Conservation (phyloP, 2,888 invertebrate species). For the Selenia dentaria region DNA sequence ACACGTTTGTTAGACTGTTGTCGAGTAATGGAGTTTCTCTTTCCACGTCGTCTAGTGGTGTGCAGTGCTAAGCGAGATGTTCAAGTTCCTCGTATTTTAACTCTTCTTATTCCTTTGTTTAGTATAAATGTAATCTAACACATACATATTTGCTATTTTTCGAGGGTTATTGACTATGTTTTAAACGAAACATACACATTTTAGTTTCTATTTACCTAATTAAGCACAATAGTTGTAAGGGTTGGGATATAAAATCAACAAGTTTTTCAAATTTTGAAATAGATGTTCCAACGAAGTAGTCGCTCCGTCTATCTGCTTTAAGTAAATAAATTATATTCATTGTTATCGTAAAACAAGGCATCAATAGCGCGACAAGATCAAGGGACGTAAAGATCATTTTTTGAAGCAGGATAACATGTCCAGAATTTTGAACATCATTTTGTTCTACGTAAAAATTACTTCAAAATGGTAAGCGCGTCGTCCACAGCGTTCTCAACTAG, state of each 20-base stretch:
- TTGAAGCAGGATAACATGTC: too few species aligned
- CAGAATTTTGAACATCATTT: too few species aligned
- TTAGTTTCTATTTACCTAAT: constrained; percentile 60
- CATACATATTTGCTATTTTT: constrained; percentile 77
- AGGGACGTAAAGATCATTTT: too few species aligned
- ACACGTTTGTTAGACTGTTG: constrained; percentile 43
- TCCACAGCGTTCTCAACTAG: too few species aligned
- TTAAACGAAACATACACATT: constrained; percentile 59
- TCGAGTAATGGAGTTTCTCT: constrained; percentile 21
- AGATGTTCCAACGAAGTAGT: constrained; percentile 7
- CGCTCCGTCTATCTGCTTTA: constrained; percentile 2
- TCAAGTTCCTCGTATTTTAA: constrained; percentile 72
- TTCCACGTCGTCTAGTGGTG: constrained; percentile 42
- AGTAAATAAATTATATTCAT: too few species aligned
- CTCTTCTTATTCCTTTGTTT: constrained; percentile 54
- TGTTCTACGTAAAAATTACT: too few species aligned
- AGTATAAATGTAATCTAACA: constrained; percentile 67
- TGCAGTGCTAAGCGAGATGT: constrained; percentile 55
- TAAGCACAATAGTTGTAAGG: constrained; percentile 78
- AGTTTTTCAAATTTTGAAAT: constrained; percentile 46
- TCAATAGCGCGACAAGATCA: too few species aligned
- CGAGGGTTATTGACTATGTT: constrained; percentile 75
- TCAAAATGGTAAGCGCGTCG: too few species aligned
- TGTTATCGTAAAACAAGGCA: too few species aligned
- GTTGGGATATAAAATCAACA: constrained; percentile 67